Percentiles rank a stretch among this genome's conserved stretches.
Evolutionary conservation across 2,888 invertebrate species (phyloP).

Genomic region (Drosophila testacea): DNA sequence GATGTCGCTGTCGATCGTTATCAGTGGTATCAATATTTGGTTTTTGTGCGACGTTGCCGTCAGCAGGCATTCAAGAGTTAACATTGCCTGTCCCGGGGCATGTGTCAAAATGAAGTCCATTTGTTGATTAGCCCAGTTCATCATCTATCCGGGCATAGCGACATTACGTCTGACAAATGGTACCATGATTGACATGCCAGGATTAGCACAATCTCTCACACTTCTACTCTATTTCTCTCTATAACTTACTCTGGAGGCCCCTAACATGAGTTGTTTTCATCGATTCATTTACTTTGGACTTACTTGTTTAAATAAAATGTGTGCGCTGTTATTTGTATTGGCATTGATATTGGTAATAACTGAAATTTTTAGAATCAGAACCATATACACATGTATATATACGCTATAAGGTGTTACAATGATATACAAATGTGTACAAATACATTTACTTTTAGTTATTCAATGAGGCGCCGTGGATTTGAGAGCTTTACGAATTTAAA

Average conservation of each 20-base stretch:
- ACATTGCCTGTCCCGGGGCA: constrained; percentile 35
- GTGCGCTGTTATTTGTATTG: constrained; percentile 69
- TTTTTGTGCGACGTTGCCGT: constrained; percentile 48
- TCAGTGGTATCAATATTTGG: constrained; percentile 73
- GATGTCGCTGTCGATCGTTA: constrained; percentile 63
- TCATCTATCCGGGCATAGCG: constrained; percentile 47
- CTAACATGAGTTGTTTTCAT: constrained; percentile 49
- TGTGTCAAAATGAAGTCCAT: constrained; percentile 75
- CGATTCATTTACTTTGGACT: constrained; percentile 60
- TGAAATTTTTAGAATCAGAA: constrained; percentile 54
- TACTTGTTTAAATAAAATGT: constrained; percentile 67
- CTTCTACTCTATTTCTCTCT: constrained; percentile 7
- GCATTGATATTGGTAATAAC: constrained; percentile 76
- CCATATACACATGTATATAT: constrained; percentile 32
- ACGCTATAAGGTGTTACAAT: constrained; percentile 37
- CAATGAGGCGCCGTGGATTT: constrained; percentile 65
- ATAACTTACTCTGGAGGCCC: constrained; percentile 3
- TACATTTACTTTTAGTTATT: constrained; percentile 9
- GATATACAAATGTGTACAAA: constrained; percentile 18
- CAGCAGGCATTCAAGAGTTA: constrained; percentile 10
- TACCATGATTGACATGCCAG: constrained; percentile 72
- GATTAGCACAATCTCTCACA: constrained; percentile 61
- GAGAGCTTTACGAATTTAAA: constrained; percentile 24
- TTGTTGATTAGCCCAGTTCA: constrained; percentile 58
- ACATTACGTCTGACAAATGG: constrained; percentile 57